A percentile compares a stretch with the other conserved stretches of the same genome.
These are phyloP conservation scores for Cyanoderma ruficeps DNA, from an alignment of 2,113 vertebrate species.

Conservation along the genomic window DNA sequence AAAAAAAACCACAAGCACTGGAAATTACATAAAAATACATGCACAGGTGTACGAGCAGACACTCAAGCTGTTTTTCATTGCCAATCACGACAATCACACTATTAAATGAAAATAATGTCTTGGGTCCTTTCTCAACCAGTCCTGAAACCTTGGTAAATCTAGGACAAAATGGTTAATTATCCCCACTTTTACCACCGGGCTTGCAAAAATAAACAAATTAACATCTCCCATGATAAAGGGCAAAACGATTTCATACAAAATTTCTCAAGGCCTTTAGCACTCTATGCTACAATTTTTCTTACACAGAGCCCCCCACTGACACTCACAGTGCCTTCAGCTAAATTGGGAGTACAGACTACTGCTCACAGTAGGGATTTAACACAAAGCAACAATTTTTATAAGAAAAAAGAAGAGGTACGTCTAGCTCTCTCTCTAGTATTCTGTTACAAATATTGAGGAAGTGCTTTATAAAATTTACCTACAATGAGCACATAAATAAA, in stretches of 20 bases:
- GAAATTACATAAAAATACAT: neutral
- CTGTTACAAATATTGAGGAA: neutral
- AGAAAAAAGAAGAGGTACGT: neutral
- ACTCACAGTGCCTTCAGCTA: neutral
- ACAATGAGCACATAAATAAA: constrained; percentile 10
- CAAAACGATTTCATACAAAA: neutral
- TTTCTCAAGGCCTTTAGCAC: neutral
- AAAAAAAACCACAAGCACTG: neutral
- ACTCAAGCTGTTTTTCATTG: neutral
- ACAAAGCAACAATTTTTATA: neutral
- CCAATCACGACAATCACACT: neutral
- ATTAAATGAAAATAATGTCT: neutral
- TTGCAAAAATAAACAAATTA: constrained; percentile 2
- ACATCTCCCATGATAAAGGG: neutral
- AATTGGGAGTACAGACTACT: neutral
- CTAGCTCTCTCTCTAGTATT: neutral
- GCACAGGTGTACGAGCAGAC: neutral
- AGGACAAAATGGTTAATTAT: neutral
- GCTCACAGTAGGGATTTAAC: neutral
- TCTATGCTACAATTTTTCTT: neutral
- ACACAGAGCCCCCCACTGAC: neutral
- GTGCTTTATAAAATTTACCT: neutral
- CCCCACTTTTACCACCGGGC: neutral
- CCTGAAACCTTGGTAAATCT: neutral
- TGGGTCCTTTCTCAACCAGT: neutral